Evolutionary conservation across 1,140 invertebrate genomes (phyloP).

Genomic region (Prorops nasuta): DNA sequence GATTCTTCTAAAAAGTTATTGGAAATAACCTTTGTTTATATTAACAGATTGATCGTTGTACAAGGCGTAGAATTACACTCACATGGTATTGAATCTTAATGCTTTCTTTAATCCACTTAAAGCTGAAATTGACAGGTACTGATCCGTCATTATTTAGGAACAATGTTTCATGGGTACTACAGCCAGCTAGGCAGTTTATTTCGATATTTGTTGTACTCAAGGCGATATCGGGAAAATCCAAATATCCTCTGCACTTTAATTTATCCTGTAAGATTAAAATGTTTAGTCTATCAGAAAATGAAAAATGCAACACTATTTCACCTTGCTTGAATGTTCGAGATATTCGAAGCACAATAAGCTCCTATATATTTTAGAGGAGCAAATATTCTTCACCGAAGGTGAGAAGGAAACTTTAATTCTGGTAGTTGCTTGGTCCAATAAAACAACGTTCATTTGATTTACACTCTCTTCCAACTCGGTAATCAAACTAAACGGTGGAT

Average conservation of each 20-base stretch:
- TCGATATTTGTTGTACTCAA: conserved; percentile 36
- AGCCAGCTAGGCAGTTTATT: conserved; percentile 44
- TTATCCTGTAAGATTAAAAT: conserved; percentile 41
- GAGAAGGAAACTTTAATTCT: conserved; percentile 25
- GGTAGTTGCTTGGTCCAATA: conserved; percentile 10
- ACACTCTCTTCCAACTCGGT: conserved; percentile 6
- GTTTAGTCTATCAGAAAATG: background rate
- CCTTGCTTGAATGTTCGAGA: conserved; percentile 31
- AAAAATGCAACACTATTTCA: conserved; percentile 4
- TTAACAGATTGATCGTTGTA: no score
- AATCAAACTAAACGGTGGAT: conserved; percentile 32
- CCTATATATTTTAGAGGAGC: conserved; percentile 19
- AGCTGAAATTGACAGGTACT: conserved; percentile 47
- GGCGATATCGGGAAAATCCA: conserved; percentile 53
- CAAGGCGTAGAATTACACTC: no score
- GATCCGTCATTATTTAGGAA: conserved; percentile 51
- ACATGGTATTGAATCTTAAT: no score
- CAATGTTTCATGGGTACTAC: conserved; percentile 34
- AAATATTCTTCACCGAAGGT: conserved; percentile 11
- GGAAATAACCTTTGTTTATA: conserved; percentile 1
- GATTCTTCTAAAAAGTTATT: no score
- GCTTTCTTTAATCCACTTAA: conserved; percentile 42
- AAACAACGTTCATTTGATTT: conserved; percentile 17
- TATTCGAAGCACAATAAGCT: conserved; percentile 30
- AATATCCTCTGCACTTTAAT: conserved; percentile 46